Evolutionary conservation across 2,888 invertebrate species (phyloP).

Genomic region (Platerodrilus igneus): DNA sequence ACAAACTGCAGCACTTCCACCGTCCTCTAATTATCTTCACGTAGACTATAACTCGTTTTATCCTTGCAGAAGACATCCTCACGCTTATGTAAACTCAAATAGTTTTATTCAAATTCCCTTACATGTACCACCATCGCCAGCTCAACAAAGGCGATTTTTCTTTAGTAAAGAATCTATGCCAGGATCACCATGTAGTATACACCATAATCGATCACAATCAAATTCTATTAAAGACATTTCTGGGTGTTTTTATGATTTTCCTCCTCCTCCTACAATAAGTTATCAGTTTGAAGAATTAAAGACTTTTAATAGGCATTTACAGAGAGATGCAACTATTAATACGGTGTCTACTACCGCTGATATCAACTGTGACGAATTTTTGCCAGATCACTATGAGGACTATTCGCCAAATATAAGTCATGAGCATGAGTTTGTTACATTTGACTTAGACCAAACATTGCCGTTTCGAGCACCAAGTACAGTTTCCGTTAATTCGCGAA

Average conservation of each 20-base stretch:
- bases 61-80: slow-evolving; percentile 49
- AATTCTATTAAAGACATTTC: slow-evolving; percentile 58
- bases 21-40: slow-evolving; percentile 37
- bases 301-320: slow-evolving; percentile 41
- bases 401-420: slow-evolving; percentile 54
- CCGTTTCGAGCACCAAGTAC: slow-evolving; percentile 40
- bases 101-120: slow-evolving; percentile 41
- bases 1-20: slow-evolving; percentile 48
- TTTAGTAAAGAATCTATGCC: slow-evolving; percentile 56
- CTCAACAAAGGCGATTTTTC: slow-evolving; percentile 59
- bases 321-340: slow-evolving; percentile 63
- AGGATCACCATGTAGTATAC: slow-evolving; percentile 54
- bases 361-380: slow-evolving; percentile 47
- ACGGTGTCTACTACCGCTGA: slow-evolving; percentile 65
- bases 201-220: slow-evolving; percentile 47
- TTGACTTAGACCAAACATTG: slow-evolving; percentile 59
- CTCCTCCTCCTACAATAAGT: slow-evolving; percentile 62
- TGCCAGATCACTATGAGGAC: slow-evolving; percentile 48
- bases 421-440: slow-evolving; percentile 66
- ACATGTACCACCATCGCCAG: slow-evolving; percentile 49
- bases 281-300: slow-evolving; percentile 54
- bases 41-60: slow-evolving; percentile 41
- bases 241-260: slow-evolving; percentile 59
- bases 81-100: slow-evolving; percentile 47
- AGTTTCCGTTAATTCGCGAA: slow-evolving; percentile 39